Evolutionary conservation across 1,140 invertebrate species (phyloP).

Genomic region (Bombus terrestris): DNA sequence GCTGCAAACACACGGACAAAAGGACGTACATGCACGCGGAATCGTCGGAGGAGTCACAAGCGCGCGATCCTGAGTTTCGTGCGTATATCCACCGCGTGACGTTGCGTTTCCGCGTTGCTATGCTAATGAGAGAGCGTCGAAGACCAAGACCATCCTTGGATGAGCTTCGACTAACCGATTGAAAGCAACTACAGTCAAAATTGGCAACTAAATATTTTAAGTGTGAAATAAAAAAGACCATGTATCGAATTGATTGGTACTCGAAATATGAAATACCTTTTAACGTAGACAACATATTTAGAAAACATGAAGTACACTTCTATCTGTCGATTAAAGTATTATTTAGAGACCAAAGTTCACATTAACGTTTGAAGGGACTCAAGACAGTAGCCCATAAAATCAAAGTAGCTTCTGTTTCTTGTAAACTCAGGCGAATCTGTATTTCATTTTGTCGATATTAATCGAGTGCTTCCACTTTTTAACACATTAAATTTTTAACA

Average conservation of each 20-base stretch:
- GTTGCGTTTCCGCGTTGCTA: conserved; percentile 71
- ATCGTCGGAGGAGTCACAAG: conserved; percentile 6
- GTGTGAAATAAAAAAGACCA: neutral
- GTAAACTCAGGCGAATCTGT: neutral
- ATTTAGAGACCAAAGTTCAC: neutral
- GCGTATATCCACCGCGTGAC: conserved; percentile 54
- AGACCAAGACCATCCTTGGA: conserved; percentile 61
- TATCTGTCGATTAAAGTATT: neutral
- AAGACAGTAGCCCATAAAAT: no score
- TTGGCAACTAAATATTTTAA: neutral
- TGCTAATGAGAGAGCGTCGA: conserved; percentile 71
- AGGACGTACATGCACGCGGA: conserved; percentile 6
- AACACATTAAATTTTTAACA: no score
- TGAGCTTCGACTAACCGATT: conserved; percentile 18
- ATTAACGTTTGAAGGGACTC: neutral
- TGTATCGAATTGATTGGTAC: no score
- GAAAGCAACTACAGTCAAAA: conserved; percentile 11
- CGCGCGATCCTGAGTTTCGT: conserved; percentile 50
- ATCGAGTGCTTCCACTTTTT: no score
- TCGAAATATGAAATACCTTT: no score
- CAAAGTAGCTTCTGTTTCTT: neutral
- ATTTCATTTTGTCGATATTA: neutral
- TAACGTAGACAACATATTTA: neutral
- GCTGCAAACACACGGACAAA: conserved; percentile 4
- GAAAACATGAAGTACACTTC: neutral